Base-by-base conservation (phyloP, 2,888 invertebrate genomes). In the Archips crataeganus region DNA sequence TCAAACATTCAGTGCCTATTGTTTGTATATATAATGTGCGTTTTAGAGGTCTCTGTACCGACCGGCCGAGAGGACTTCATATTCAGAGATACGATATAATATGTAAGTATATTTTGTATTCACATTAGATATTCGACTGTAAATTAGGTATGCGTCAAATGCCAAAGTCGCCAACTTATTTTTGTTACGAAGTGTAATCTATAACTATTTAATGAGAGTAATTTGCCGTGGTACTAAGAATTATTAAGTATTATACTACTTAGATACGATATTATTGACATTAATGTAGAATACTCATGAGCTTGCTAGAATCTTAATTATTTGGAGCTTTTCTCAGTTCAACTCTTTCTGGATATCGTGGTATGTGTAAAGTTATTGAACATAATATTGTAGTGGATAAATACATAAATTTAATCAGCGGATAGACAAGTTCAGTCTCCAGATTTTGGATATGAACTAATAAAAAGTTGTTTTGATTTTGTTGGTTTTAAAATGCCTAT, bases 21-120 rank as follows among this genome's bases (percentile, higher is more conserved):
- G 83, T 91, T 89, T 90, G 86, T 88, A 89, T 84, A 87, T 85
- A 88, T 57, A 42, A 84, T 82, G 80, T 83, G 84, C 82, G 84
- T 80, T 85, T 84, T 80, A 82, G 78, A 78, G 81, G 81, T 81
- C 77, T 75, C 71, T 74, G 77, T 75, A 71, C 71, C 75, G 77
- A 79, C 80, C 78, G 76, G 79, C 79, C 81, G 77, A 76, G 78
- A 81, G 78, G 81, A 82, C 82, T 84, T 85, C 84, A 85, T 82
- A 80, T 91, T 92, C 91, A 91, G 89, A 91, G 90, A 91, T 91
- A 91, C 92, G 90, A 91, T 92, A 90, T 90, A 88, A 86, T 83
- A 85, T 80, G 81, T 87, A 87, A 83, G 82, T 85, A 88, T 91
- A 88, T 90, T 90, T 90, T 89, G 82, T 90, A 87, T 87, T 84